Evolutionary conservation across 2,888 invertebrate species (phyloP), one percentile per base, ranked within the genome.

Genomic region (Mesorhabditis sp.): DNA sequence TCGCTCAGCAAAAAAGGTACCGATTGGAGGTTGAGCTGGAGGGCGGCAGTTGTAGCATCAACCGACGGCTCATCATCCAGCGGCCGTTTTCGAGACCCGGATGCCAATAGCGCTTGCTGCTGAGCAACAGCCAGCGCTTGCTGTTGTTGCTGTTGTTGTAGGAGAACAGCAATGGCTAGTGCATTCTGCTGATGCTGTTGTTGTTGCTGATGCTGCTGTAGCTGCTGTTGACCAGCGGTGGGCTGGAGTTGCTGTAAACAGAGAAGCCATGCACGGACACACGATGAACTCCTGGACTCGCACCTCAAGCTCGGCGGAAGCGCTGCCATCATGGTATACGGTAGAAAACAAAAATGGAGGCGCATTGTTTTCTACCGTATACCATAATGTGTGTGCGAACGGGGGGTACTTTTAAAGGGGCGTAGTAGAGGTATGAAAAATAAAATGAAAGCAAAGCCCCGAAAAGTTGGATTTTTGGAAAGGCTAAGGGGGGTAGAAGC

Each of bases 221-320:
- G 58, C 7, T 50, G 58, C n/a, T 50, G 58, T 50, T 13, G 58
- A n/a, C 58, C 58, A 50, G 75, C 74, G 72, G 79, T 76, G 15
- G 74, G 68, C 74, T 81, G 81, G 67, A 79, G 80, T 74, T 80
- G 82, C 72, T 79, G 76, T 67, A 78, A 80, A 72, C 79, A 76
- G 67, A 79, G 77, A 76, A 76, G 76, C 76, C 73, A 74, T 72
- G 72, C 72, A 68, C 62, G 62, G 45, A 62, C 44, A 66, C 28
- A 28, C 28, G 28, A 28, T 28, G 28, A 28, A 28, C 28, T 28
- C 28, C 28, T 28, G 28, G 28, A 28, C 28, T 28, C 28, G 28
- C 28, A 28, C 28, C 28, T 28, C 28, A 28, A 28, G 28, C 28
- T 28, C 28, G 28, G 28, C 28, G 28, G 28, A 28, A 28, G 28